Percentiles rank a stretch among this genome's conserved stretches.
These are phyloP conservation scores for Pterocles burchelli DNA, from an alignment of 2,113 vertebrate species.

Conservation along the genomic window DNA sequence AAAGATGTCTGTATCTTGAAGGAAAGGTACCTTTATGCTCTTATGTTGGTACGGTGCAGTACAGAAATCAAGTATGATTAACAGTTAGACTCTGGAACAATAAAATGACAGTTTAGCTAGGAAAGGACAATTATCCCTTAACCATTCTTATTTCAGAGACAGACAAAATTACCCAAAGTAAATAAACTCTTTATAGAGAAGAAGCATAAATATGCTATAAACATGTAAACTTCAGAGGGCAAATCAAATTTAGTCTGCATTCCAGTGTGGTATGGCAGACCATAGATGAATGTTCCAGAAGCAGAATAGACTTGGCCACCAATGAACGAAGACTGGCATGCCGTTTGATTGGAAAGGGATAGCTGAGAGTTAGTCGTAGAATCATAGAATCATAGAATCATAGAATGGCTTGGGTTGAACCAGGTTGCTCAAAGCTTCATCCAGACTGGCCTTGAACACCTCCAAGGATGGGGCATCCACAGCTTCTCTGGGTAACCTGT, in stretches of 20 bases:
- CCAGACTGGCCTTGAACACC: no score
- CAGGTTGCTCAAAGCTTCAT: no score
- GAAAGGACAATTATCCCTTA: background rate
- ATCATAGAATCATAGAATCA: no score
- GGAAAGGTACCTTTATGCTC: background rate
- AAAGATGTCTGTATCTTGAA: background rate
- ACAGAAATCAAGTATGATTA: background rate
- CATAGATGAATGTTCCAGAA: background rate
- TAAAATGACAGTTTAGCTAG: background rate
- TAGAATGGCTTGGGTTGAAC: no score
- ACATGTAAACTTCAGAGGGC: background rate
- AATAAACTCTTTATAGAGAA: background rate
- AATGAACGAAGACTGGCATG: background rate
- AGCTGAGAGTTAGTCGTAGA: background rate
- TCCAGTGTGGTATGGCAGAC: background rate
- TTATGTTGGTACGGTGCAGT: background rate
- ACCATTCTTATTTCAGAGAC: background rate
- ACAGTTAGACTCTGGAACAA: background rate
- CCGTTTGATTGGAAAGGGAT: background rate
- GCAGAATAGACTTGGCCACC: background rate
- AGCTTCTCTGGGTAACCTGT: no score
- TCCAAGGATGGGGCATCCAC: no score
- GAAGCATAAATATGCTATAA: background rate
- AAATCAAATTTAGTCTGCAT: background rate
- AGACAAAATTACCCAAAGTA: background rate